A percentile compares a stretch with the other conserved stretches of the same genome.
These are phyloP conservation scores for Sebastes baramenuke DNA, from an alignment of 2,797 vertebrate species.

Conservation along the genomic window DNA sequence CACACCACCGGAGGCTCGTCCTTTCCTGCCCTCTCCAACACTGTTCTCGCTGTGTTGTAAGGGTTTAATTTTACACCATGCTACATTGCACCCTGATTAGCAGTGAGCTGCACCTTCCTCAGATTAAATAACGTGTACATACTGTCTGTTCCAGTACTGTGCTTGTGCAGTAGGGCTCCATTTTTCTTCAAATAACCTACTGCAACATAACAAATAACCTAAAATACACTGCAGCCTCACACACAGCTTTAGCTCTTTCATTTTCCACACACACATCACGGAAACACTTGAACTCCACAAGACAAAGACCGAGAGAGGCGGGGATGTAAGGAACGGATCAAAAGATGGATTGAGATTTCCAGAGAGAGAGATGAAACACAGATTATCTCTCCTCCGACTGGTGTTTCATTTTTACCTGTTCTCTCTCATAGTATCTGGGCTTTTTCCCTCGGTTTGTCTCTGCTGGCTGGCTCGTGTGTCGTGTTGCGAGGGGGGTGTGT, in stretches of 20 bases:
- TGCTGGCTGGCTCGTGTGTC: background rate
- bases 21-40: conserved; percentile 46
- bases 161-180: background rate
- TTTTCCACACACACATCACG: background rate
- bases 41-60: conserved; percentile 30
- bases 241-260: background rate
- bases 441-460: background rate
- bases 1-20: conserved; percentile 39
- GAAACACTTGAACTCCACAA: conserved; percentile 1
- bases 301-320: background rate
- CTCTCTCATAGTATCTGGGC: background rate
- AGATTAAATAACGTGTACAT: background rate
- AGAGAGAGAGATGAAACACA: conserved; percentile 25
- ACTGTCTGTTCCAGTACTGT: background rate
- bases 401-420: conserved; percentile 34
- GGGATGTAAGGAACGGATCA: conserved; percentile 21
- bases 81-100: conserved; percentile 39
- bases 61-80: conserved; percentile 54
- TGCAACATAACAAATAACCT: background rate
- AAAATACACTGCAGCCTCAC: background rate
- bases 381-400: conserved; percentile 22
- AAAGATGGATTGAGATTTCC: conserved; percentile 44
- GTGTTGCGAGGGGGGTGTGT: background rate
- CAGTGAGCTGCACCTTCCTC: conserved; percentile 32
- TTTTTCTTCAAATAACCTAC: conserved; percentile 13